phyloP scores from a whole-genome alignment of 2,113 vertebrate genomes.

The Eclectus roratus region DNA sequence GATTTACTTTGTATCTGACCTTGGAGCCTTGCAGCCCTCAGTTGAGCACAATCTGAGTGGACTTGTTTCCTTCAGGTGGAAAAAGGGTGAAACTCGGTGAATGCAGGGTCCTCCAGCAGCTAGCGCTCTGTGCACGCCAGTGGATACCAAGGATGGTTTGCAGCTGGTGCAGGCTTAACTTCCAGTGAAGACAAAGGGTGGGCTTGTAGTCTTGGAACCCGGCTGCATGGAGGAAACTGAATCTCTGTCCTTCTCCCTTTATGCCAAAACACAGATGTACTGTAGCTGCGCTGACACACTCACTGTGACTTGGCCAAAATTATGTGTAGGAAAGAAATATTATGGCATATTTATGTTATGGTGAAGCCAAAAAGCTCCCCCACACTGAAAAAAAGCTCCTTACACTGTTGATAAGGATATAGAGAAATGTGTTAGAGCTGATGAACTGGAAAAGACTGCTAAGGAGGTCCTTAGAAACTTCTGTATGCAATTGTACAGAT shows the following conservation, averaged over 20 bases:
- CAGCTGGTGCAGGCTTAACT: too few relatives aligned
- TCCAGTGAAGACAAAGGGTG: too few relatives aligned
- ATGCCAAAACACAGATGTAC: too few relatives aligned
- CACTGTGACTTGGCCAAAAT: background rate
- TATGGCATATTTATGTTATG: background rate
- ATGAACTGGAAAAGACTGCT: background rate
- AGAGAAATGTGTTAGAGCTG: background rate
- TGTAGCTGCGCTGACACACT: background rate
- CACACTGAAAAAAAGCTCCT: background rate
- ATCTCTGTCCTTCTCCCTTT: too few relatives aligned
- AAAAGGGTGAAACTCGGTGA: background rate
- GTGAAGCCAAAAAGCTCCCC: background rate
- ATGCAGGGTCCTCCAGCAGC: background rate
- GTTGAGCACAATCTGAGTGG: background rate
- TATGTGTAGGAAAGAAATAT: background rate
- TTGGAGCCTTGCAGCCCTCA: background rate
- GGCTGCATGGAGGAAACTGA: too few relatives aligned
- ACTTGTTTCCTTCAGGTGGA: background rate
- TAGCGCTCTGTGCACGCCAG: background rate
- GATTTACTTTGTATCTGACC: background rate
- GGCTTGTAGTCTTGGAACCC: too few relatives aligned
- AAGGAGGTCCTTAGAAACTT: background rate
- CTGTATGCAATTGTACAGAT: background rate
- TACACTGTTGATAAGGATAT: background rate
- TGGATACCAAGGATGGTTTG: background rate